phyloP scores from a whole-genome alignment of 2,797 vertebrate genomes.

The Octomys mimax region DNA sequence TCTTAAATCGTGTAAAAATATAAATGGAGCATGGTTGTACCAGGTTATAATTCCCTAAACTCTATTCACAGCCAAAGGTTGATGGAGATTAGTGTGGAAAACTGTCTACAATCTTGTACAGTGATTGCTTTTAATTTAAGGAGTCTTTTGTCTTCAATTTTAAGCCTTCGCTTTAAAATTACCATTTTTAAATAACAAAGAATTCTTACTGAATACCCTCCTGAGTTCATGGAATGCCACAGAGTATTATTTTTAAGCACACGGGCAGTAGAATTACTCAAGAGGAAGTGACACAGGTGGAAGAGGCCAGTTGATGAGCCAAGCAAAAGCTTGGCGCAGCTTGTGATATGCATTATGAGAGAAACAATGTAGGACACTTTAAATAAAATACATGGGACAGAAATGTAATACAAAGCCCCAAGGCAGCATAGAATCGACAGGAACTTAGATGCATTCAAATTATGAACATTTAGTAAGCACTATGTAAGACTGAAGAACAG shows the following conservation, averaged over 20 bases:
- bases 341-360: background rate
- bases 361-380: background rate
- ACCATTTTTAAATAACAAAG: constrained; percentile 19
- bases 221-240: background rate
- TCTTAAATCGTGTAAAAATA: constrained; percentile 6
- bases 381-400: background rate
- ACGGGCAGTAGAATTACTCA: constrained; percentile 9
- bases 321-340: background rate
- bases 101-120: background rate
- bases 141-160: constrained; percentile 44
- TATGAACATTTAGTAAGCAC: constrained; percentile 24
- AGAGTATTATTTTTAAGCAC: background rate
- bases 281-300: background rate
- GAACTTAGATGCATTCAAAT: constrained; percentile 9
- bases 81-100: background rate
- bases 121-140: constrained; percentile 41
- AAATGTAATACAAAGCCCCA: background rate
- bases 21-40: background rate
- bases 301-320: background rate
- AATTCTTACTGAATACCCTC: background rate
- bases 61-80: background rate
- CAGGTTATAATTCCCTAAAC: background rate
- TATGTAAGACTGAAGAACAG: constrained; percentile 23
- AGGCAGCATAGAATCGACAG: background rate
- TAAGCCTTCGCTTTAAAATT: background rate